These are phyloP conservation scores for Thalassoma bifasciatum DNA, from an alignment of 2,113 vertebrate species.

Conservation along the genomic window DNA sequence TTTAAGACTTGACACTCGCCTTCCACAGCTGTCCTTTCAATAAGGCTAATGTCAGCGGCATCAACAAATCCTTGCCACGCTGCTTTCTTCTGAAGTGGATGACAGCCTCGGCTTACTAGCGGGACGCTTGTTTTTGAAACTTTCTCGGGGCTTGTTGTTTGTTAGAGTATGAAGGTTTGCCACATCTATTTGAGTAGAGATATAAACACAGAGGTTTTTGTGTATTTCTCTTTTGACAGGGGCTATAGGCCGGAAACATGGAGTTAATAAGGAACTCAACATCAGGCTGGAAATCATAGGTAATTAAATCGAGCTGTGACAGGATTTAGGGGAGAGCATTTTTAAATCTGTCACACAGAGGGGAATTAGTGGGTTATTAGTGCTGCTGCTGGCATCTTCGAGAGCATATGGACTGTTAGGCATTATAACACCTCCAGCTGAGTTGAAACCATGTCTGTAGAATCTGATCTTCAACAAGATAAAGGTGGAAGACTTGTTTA, in stretches of 20 bases:
- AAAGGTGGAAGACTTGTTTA: conserved; percentile 62
- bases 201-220: not conserved
- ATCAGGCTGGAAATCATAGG: conserved; percentile 51
- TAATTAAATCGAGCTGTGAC: conserved; percentile 70
- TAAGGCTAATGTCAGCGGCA: conserved; percentile 69
- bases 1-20: conserved; percentile 71
- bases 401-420: conserved; percentile 41
- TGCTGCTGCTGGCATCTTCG: conserved; percentile 49
- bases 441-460: conserved; percentile 47
- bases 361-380: conserved; percentile 64
- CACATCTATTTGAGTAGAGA: conserved; percentile 50
- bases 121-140: conserved; percentile 42
- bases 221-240: conserved; percentile 34
- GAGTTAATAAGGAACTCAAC: conserved; percentile 53
- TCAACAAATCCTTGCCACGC: conserved; percentile 64
- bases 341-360: conserved; percentile 55
- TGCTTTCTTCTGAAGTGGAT: conserved; percentile 52
- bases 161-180: conserved; percentile 30
- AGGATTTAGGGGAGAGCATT: conserved; percentile 55
- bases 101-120: conserved; percentile 61
- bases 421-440: conserved; percentile 32
- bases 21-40: conserved; percentile 76
- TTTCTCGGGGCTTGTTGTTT: conserved; percentile 17
- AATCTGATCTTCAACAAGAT: conserved; percentile 52
- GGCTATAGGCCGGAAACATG: conserved; percentile 52